phyloP scores from a whole-genome alignment of 2,888 invertebrate genomes.

The Crossocerus cetratus region DNA sequence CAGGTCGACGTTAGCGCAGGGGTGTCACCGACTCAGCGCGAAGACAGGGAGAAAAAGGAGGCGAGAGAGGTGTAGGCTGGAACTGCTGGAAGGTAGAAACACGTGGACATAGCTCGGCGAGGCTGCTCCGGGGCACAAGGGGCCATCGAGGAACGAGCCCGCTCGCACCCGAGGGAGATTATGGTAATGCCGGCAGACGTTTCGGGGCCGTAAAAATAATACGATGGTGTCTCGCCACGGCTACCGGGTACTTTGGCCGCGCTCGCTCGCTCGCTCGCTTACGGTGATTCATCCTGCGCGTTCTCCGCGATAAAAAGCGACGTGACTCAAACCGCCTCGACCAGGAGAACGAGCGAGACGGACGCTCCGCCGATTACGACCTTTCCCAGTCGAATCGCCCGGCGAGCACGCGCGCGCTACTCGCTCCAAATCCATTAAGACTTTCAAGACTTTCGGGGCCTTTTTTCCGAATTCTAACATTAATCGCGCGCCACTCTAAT shows the following conservation, averaged over 20 bases:
- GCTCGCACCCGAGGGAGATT: slow-evolving; percentile 61
- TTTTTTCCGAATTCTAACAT: no score
- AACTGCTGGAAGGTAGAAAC: not conserved
- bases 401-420: no score
- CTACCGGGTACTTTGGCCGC: slow-evolving; percentile 71
- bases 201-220: slow-evolving; percentile 74
- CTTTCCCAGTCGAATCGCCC: no score
- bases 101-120: not conserved
- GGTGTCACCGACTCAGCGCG: no score
- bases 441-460: no score
- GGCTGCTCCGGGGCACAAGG: slow-evolving; percentile 10
- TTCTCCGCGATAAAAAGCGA: slow-evolving; percentile 48
- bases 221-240: slow-evolving; percentile 68
- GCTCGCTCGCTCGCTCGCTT: slow-evolving; percentile 56
- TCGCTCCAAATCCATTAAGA: no score
- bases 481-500: no score
- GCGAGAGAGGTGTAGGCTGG: slow-evolving; percentile 3
- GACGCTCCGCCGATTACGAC: no score
- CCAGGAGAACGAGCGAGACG: no score
- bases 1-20: no score
- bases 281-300: slow-evolving; percentile 65
- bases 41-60: slow-evolving; percentile 17
- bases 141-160: slow-evolving; percentile 30
- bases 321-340: slow-evolving; percentile 50
- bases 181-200: slow-evolving; percentile 72